Evolutionary conservation across 2,797 vertebrate species (phyloP).

Genomic region (Peromyscus eremicus): DNA sequence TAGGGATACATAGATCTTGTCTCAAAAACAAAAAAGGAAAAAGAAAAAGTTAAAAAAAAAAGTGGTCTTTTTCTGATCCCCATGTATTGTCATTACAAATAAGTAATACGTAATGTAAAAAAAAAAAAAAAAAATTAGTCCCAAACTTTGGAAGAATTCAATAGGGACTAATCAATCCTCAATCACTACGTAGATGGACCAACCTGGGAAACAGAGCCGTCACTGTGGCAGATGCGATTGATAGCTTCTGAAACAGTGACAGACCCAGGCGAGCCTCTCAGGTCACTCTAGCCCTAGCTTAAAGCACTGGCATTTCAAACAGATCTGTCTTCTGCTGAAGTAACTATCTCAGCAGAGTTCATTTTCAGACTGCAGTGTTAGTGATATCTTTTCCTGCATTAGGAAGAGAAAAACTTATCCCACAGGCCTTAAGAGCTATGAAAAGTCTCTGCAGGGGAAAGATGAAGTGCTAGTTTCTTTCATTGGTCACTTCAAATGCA

Average conservation of each 20-base stretch:
- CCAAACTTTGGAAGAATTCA: conserved; percentile 58
- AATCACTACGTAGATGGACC: conserved; percentile 23
- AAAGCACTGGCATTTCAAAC: conserved; percentile 66
- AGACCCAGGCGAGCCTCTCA: conserved; percentile 49
- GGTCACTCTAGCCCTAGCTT: conserved; percentile 52
- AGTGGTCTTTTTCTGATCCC: too few species aligned
- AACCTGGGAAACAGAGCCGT: conserved; percentile 45
- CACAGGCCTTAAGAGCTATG: background rate
- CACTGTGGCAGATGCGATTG: background rate
- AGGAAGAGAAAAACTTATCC: conserved; percentile 52
- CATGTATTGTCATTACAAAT: background rate
- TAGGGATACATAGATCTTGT: background rate
- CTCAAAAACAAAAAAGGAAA: background rate
- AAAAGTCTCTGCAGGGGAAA: conserved; percentile 53
- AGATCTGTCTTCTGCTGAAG: background rate
- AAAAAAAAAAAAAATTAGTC: background rate
- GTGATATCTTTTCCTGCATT: conserved; percentile 32
- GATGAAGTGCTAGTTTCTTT: conserved; percentile 51
- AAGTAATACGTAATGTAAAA: background rate
- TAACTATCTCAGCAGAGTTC: conserved; percentile 68
- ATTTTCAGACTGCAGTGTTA: conserved; percentile 66
- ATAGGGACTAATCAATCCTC: background rate
- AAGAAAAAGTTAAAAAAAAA: background rate
- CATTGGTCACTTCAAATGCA: conserved; percentile 33
- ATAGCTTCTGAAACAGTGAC: conserved; percentile 65